phyloP scores from a whole-genome alignment of 2,888 invertebrate species.

The Watsonalla cultraria region DNA sequence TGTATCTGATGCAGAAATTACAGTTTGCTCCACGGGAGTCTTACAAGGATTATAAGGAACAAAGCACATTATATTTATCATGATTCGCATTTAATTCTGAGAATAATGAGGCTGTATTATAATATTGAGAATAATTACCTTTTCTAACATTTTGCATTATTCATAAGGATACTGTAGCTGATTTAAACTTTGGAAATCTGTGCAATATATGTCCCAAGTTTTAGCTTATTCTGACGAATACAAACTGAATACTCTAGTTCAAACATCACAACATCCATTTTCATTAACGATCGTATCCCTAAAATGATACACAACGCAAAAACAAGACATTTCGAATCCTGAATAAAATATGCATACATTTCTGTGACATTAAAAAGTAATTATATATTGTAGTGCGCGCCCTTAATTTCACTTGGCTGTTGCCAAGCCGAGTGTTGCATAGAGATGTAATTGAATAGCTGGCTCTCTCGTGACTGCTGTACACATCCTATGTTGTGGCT shows the following conservation, averaged over 20 bases:
- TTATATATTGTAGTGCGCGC: conserved; percentile 22
- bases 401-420: conserved; percentile 29
- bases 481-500: conserved; percentile 16
- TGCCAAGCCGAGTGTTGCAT: conserved; percentile 18
- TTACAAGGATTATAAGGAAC: neutral
- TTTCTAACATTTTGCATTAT: too few relatives aligned
- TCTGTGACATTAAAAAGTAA: conserved; percentile 15
- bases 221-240: too few relatives aligned
- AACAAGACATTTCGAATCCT: too few relatives aligned
- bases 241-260: too few relatives aligned
- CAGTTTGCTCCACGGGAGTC: conserved; percentile 5
- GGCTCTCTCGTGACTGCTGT: conserved; percentile 32
- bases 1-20: neutral
- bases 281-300: too few relatives aligned
- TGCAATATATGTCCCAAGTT: too few relatives aligned
- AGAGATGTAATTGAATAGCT: conserved; percentile 36
- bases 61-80: conserved; percentile 1
- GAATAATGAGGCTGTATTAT: too few relatives aligned
- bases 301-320: too few relatives aligned
- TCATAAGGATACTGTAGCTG: too few relatives aligned
- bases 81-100: neutral
- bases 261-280: too few relatives aligned
- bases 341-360: neutral
- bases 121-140: too few relatives aligned
- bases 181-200: too few relatives aligned